Conservation (phyloP, 1,140 invertebrate species). For the Pteromalus puparum region DNA sequence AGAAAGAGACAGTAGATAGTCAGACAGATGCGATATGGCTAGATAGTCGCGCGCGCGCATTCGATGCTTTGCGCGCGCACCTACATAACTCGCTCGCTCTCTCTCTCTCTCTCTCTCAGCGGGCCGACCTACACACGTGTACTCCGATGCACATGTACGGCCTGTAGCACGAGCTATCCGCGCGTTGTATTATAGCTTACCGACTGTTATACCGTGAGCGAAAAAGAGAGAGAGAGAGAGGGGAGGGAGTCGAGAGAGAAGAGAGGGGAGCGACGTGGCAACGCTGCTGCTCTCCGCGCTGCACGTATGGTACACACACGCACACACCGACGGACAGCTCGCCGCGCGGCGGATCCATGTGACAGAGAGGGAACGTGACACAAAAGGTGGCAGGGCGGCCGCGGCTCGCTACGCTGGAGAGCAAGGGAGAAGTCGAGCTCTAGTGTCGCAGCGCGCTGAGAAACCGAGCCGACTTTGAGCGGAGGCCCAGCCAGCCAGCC, state of each 20-base stretch:
- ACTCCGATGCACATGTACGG: not conserved
- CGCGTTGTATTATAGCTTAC: not conserved
- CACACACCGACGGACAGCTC: not conserved
- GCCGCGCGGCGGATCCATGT: conserved; percentile 66
- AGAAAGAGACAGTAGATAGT: not conserved
- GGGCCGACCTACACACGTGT: not conserved
- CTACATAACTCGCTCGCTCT: not conserved
- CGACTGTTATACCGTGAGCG: no score
- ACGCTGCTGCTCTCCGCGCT: not conserved
- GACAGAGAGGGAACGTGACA: conserved; percentile 74
- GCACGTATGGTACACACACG: not conserved
- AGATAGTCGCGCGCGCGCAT: conserved; percentile 9
- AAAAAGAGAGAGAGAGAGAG: not conserved
- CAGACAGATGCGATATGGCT: not conserved
- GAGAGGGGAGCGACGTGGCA: not conserved
- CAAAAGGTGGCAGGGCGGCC: conserved; percentile 57
- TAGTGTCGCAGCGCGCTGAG: conserved; percentile 39
- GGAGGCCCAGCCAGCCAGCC: conserved; percentile 44
- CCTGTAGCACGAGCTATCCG: not conserved
- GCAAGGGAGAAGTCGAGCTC: conserved; percentile 62
- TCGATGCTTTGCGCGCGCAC: not conserved
- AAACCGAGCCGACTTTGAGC: conserved; percentile 41
- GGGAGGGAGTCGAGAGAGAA: no score
- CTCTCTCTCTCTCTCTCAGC: not conserved
- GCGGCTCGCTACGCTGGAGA: conserved; percentile 64